These are phyloP conservation scores for Macrophya annulata DNA, from an alignment of 2,888 invertebrate species.

Conservation along the genomic window DNA sequence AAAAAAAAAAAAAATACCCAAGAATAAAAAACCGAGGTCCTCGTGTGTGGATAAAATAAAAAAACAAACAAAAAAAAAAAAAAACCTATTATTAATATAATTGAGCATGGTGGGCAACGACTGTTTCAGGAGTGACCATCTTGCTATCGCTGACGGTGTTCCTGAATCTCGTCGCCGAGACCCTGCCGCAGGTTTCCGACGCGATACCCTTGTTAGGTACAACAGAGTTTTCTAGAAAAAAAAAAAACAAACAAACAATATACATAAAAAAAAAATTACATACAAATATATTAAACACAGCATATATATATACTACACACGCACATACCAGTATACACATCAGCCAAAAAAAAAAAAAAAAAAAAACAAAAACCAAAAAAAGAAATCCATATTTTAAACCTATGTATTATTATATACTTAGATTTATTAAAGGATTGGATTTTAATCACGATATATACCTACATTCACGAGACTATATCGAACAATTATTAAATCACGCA, in stretches of 20 bases:
- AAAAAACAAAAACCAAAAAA: background rate
- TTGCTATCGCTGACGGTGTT: constrained; percentile 99
- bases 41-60: constrained; percentile 33
- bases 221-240: constrained; percentile 77
- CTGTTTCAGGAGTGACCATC: constrained; percentile 98
- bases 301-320: background rate
- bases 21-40: constrained; percentile 21
- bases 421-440: background rate
- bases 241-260: background rate
- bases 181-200: constrained; percentile 99
- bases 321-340: background rate
- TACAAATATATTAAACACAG: background rate
- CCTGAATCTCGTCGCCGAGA: constrained; percentile 99
- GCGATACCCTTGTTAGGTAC: constrained; percentile 99
- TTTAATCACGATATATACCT: constrained; percentile 24
- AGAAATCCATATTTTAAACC: background rate
- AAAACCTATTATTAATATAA: constrained; percentile 48
- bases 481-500: background rate
- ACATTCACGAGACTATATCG: constrained; percentile 15
- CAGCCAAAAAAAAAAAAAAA: background rate
- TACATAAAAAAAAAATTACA: background rate
- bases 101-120: constrained; percentile 73
- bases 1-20: background rate
- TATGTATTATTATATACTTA: constrained; percentile 12
- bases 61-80: too few relatives aligned